These are phyloP conservation scores for Aphelinus certus DNA, from an alignment of 1,140 invertebrate species.

Conservation along the genomic window DNA sequence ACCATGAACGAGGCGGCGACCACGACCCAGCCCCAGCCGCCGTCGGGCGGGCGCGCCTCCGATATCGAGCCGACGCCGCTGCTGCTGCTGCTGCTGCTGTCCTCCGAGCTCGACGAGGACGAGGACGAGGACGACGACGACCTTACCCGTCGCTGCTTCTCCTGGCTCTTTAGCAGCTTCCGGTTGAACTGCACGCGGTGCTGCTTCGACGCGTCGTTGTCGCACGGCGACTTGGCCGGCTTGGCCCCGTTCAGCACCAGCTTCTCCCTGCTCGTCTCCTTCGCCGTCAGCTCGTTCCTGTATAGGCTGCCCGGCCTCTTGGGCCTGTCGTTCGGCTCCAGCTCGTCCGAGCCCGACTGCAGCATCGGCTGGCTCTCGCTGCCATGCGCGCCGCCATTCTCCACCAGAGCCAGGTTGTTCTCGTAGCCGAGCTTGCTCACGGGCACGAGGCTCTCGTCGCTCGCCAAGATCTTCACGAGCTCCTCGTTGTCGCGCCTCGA, in stretches of 20 bases:
- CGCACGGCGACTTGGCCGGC: slow-evolving; percentile 46
- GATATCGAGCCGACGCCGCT: slow-evolving; percentile 70
- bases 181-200: slow-evolving; percentile 71
- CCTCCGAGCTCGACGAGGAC: slow-evolving; percentile 57
- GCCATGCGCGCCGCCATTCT: background rate
- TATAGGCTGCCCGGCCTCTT: slow-evolving; percentile 51
- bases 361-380: slow-evolving; percentile 26
- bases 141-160: slow-evolving; percentile 51
- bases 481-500: slow-evolving; percentile 10
- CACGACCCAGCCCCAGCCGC: slow-evolving; percentile 84
- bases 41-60: slow-evolving; percentile 76
- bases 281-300: slow-evolving; percentile 29
- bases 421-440: slow-evolving; percentile 34
- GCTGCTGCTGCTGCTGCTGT: slow-evolving; percentile 67
- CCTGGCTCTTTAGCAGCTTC: slow-evolving; percentile 40
- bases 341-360: slow-evolving; percentile 13
- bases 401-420: slow-evolving; percentile 33
- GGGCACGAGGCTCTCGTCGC: slow-evolving; percentile 42
- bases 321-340: slow-evolving; percentile 25
- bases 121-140: slow-evolving; percentile 59
- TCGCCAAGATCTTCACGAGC: slow-evolving; percentile 27
- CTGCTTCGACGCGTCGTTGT: slow-evolving; percentile 61
- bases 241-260: slow-evolving; percentile 47
- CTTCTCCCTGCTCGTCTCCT: slow-evolving; percentile 49
- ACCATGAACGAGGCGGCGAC: slow-evolving; percentile 88